Evolutionary conservation across 2,888 invertebrate species (phyloP).

Genomic region (Julus scanicus): DNA sequence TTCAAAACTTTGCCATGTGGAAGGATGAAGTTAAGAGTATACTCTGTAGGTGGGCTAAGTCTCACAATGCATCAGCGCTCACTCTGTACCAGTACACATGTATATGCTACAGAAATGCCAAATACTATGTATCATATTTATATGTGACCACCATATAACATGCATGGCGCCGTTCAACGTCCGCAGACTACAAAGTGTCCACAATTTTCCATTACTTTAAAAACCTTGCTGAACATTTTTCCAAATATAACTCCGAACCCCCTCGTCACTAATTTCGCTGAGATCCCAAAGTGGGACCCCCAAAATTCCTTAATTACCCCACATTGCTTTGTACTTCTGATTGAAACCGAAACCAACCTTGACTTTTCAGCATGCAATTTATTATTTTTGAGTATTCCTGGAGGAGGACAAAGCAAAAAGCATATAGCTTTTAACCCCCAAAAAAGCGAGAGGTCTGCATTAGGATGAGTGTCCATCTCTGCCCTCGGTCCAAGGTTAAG

Average conservation of each 20-base stretch:
- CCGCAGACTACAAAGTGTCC: too few species aligned
- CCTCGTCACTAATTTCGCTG: neutral
- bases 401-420: conserved; percentile 11
- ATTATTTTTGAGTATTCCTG: neutral
- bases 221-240: neutral
- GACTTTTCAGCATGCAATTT: neutral
- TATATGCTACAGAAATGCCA: too few species aligned
- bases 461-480: conserved; percentile 22
- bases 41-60: too few species aligned
- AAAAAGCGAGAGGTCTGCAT: conserved; percentile 16
- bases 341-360: neutral
- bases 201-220: neutral
- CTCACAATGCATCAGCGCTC: too few species aligned
- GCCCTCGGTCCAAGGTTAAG: conserved; percentile 39
- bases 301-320: conserved; percentile 17
- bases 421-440: conserved; percentile 10
- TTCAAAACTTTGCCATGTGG: too few species aligned
- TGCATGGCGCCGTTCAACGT: too few species aligned
- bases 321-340: neutral
- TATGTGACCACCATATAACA: too few species aligned
- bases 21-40: too few species aligned
- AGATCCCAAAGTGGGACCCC: neutral
- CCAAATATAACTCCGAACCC: neutral
- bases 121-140: too few species aligned
- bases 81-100: too few species aligned